phyloP scores from a whole-genome alignment of 2,113 vertebrate genomes.

The Syngnathus scovelli region DNA sequence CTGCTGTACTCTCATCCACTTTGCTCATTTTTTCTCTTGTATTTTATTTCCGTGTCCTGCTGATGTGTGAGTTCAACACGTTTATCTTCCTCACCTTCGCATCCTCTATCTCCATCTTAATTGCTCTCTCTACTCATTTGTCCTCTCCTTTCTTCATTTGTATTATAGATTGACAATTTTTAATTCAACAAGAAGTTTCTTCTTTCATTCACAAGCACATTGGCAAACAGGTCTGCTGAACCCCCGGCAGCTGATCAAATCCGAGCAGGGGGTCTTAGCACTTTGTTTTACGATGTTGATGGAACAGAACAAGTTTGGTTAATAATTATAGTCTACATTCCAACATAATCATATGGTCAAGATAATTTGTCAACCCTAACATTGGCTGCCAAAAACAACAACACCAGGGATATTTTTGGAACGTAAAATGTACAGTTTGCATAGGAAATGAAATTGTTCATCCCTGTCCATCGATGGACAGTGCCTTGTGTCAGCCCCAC shows the following conservation, averaged over 20 bases:
- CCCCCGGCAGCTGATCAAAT: too few relatives aligned
- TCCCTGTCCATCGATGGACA: conserved; percentile 55
- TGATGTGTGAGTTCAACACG: conserved; percentile 22
- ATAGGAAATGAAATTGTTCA: conserved; percentile 68
- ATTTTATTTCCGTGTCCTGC: conserved; percentile 18
- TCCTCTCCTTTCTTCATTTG: conserved; percentile 34
- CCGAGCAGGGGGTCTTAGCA: too few relatives aligned
- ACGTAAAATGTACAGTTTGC: conserved; percentile 52
- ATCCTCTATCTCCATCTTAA: conserved; percentile 20
- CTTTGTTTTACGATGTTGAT: too few relatives aligned
- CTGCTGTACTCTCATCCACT: conserved; percentile 15
- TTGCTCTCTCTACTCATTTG: conserved; percentile 29
- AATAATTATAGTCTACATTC: too few relatives aligned
- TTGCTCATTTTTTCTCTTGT: conserved; percentile 15
- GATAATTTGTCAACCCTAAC: too few relatives aligned
- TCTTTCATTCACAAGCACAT: conserved; percentile 68
- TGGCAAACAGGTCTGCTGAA: too few relatives aligned
- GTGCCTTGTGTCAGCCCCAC: conserved; percentile 43
- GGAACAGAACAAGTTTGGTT: too few relatives aligned
- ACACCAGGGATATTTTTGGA: conserved; percentile 53
- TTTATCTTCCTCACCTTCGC: conserved; percentile 25
- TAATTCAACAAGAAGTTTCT: conserved; percentile 66
- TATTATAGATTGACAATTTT: conserved; percentile 65
- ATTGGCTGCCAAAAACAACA: conserved; percentile 69
- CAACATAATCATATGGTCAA: too few relatives aligned